phyloP scores from a whole-genome alignment of 2,888 invertebrate species.

The Cryptus viduatorius region DNA sequence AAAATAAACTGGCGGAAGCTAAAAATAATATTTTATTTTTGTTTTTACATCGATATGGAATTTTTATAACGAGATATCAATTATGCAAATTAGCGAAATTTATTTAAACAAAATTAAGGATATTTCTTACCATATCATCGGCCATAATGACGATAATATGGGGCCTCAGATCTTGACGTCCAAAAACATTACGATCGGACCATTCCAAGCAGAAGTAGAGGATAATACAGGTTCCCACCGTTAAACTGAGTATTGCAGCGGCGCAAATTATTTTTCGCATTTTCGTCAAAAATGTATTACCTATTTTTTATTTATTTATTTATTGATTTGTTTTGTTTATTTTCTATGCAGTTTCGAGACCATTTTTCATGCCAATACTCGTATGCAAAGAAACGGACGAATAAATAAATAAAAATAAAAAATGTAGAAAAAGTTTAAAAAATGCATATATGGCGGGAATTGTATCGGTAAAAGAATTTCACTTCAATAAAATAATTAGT shows the following conservation, averaged over 20 bases:
- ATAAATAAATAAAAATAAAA: too few relatives aligned
- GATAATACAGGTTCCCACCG: slow-evolving; percentile 21
- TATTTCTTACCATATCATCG: slow-evolving; percentile 86
- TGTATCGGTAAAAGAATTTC: too few relatives aligned
- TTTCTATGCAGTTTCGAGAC: too few relatives aligned
- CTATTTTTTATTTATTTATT: neutral
- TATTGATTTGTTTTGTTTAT: too few relatives aligned
- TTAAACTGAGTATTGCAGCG: neutral
- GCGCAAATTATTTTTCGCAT: neutral
- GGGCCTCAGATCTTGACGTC: slow-evolving; percentile 75
- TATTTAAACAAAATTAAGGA: neutral
- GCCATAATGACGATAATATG: slow-evolving; percentile 86
- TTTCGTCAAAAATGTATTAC: neutral
- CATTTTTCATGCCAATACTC: too few relatives aligned
- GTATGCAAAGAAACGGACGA: too few relatives aligned
- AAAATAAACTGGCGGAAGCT: neutral
- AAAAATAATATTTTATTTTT: neutral
- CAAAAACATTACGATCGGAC: neutral
- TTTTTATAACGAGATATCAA: neutral
- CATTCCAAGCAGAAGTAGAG: slow-evolving; percentile 3
- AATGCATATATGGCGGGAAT: too few relatives aligned
- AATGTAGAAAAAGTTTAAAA: too few relatives aligned
- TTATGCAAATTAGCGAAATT: neutral
- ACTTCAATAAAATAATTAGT: too few relatives aligned
- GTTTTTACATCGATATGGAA: neutral